Evolutionary conservation across 2,113 vertebrate species (phyloP).

Genomic region (Nothobranchius furzeri): DNA sequence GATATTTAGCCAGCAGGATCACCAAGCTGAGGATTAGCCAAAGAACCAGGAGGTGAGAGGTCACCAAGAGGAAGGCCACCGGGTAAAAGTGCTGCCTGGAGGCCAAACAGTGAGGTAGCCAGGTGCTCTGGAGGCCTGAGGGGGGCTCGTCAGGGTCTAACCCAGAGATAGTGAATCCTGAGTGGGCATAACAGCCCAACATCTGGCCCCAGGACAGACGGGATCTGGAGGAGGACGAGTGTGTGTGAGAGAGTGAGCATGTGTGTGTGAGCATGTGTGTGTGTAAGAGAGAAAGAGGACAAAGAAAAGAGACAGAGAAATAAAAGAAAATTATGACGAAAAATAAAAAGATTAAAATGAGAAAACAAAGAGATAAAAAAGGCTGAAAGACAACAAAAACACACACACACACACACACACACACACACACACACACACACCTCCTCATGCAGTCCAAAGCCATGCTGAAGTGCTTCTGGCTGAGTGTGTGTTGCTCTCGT

Average conservation of each 20-base stretch:
- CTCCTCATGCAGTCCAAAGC: slow-evolving; percentile 92
- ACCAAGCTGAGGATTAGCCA: slow-evolving; percentile 98
- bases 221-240: slow-evolving; percentile 45
- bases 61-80: slow-evolving; percentile 94
- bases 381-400: too few relatives aligned
- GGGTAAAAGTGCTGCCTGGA: slow-evolving; percentile 91
- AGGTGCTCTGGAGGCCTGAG: slow-evolving; percentile 4
- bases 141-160: slow-evolving; percentile 4
- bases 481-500: slow-evolving; percentile 83
- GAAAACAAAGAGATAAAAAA: background rate
- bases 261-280: background rate
- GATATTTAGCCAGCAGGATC: slow-evolving; percentile 91
- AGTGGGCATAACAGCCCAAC: slow-evolving; percentile 52
- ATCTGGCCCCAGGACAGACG: slow-evolving; percentile 67
- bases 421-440: slow-evolving; percentile 63
- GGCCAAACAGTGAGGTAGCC: slow-evolving; percentile 19
- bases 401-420: too few relatives aligned
- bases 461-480: slow-evolving; percentile 83
- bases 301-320: background rate
- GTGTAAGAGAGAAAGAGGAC: too few relatives aligned
- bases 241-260: background rate
- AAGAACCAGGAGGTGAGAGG: slow-evolving; percentile 95
- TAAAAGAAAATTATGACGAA: too few relatives aligned
- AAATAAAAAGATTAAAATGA: background rate
- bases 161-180: slow-evolving; percentile 27